Evolutionary conservation across 2,113 vertebrate species (phyloP).

Genomic region (Cololabis saira): DNA sequence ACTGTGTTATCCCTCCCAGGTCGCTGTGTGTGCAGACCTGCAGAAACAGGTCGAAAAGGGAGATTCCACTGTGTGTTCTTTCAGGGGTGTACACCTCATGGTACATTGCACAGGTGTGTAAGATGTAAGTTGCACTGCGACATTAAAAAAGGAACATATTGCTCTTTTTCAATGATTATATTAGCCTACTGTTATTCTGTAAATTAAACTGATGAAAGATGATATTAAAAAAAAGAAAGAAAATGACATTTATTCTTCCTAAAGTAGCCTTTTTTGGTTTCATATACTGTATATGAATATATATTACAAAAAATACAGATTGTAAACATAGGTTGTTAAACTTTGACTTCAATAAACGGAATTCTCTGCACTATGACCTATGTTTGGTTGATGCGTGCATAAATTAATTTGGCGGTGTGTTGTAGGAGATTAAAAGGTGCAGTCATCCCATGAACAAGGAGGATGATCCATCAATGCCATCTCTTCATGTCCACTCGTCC

Average conservation of each 20-base stretch:
- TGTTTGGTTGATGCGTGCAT: conserved; percentile 24
- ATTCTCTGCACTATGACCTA: conserved; percentile 86
- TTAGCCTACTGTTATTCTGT: conserved; percentile 93
- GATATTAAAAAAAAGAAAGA: conserved; percentile 82
- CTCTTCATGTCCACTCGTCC: background rate
- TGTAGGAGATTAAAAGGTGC: background rate
- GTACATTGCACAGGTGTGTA: conserved; percentile 93
- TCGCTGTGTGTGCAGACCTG: conserved; percentile 78
- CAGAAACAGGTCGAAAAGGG: conserved; percentile 87
- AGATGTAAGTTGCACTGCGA: conserved; percentile 95
- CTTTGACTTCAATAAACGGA: conserved; percentile 91
- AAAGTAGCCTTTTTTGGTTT: conserved; percentile 89
- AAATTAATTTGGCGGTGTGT: background rate
- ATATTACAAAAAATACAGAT: conserved; percentile 81
- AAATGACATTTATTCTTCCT: conserved; percentile 91
- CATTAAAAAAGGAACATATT: conserved; percentile 95
- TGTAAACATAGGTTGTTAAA: conserved; percentile 89
- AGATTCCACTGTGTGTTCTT: conserved; percentile 90
- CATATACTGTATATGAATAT: conserved; percentile 80
- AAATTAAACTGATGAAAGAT: conserved; percentile 86
- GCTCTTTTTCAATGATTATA: conserved; percentile 92
- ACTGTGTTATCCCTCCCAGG: conserved; percentile 73
- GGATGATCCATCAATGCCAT: background rate
- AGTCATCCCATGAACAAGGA: background rate
- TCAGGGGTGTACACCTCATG: conserved; percentile 90